phyloP scores from a whole-genome alignment of 2,113 vertebrate genomes.

The Anoplopoma fimbria region DNA sequence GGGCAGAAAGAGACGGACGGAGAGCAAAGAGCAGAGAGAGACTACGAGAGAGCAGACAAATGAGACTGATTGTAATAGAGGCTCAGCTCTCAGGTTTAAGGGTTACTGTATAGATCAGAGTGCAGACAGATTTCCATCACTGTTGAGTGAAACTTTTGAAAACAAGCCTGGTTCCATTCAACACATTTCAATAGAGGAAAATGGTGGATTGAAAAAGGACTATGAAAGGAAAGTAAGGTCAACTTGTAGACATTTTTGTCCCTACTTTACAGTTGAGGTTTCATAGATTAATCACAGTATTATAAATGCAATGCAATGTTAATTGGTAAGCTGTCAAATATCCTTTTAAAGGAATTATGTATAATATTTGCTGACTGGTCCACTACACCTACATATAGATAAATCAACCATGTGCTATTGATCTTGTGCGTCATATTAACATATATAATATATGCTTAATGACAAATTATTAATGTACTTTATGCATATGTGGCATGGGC shows the following conservation, averaged over 20 bases:
- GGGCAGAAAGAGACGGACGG: not conserved
- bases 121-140: conserved; percentile 37
- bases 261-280: not conserved
- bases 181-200: conserved; percentile 23
- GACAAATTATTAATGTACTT: not conserved
- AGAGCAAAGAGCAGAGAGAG: conserved; percentile 1
- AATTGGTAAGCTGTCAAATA: not conserved
- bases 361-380: not conserved
- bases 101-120: not conserved
- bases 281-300: not conserved
- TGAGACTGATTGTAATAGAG: conserved; percentile 31
- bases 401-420: not conserved
- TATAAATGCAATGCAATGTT: not conserved
- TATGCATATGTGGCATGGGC: no score
- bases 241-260: not conserved
- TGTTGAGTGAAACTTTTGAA: conserved; percentile 45
- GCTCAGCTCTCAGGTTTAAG: conserved; percentile 20
- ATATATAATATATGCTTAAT: not conserved
- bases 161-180: conserved; percentile 37
- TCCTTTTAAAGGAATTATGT: not conserved
- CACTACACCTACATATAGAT: not conserved
- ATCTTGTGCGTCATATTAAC: not conserved
- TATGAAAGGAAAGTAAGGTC: conserved; percentile 8
- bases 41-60: conserved; percentile 19
- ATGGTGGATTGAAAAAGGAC: conserved; percentile 27